phyloP scores from a whole-genome alignment of 2,113 vertebrate species.

The Turnix velox region DNA sequence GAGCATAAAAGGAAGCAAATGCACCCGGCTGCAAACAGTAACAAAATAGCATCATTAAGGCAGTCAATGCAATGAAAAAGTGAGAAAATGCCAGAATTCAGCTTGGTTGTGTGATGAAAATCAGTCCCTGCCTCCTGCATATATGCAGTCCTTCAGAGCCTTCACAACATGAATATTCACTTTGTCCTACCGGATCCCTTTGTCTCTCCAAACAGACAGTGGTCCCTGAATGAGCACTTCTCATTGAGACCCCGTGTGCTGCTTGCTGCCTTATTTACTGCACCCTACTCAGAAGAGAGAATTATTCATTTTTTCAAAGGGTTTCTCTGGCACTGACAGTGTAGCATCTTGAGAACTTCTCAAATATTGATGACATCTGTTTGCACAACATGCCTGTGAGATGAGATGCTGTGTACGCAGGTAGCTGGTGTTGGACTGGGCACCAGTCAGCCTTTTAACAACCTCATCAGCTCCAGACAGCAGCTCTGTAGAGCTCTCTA shows the following conservation, averaged over 20 bases:
- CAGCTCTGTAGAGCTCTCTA: background rate
- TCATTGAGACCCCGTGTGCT: background rate
- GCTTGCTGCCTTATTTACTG: background rate
- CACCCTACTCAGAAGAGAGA: background rate
- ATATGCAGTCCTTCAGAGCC: too few species aligned
- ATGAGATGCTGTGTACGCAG: background rate
- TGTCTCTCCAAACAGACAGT: rapidly evolving
- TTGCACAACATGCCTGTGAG: background rate
- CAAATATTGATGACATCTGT: background rate
- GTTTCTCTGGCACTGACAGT: background rate
- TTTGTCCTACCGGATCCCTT: background rate
- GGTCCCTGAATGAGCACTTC: background rate
- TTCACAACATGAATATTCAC: background rate
- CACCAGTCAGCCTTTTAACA: background rate
- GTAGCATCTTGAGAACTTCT: background rate
- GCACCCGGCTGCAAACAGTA: background rate
- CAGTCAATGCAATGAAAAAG: background rate
- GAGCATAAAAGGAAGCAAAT: background rate
- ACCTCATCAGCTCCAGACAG: background rate
- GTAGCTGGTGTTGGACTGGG: background rate
- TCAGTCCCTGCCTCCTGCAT: background rate
- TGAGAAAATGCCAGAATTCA: background rate
- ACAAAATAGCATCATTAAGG: background rate
- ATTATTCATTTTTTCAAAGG: background rate
- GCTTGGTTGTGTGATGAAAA: background rate